phyloP scores from a whole-genome alignment of 2,888 invertebrate genomes.

The Pyralis farinalis region DNA sequence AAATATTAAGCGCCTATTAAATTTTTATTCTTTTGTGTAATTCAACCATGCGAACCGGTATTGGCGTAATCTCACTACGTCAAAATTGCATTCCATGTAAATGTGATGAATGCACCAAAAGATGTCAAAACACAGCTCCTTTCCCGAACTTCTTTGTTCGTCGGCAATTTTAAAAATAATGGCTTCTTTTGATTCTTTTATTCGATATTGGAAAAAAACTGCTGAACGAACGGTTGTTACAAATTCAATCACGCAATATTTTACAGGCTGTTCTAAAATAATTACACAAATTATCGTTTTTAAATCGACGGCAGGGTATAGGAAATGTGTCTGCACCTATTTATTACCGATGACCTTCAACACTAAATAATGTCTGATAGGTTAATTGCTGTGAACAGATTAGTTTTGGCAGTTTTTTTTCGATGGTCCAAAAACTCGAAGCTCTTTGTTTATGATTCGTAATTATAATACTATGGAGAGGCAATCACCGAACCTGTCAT shows the following conservation, averaged over 20 bases:
- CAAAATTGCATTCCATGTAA: slow-evolving; percentile 51
- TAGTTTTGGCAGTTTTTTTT: slow-evolving; percentile 74
- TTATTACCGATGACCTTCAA: slow-evolving; percentile 64
- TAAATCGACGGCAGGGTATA: slow-evolving; percentile 19
- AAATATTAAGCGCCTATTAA: slow-evolving; percentile 30
- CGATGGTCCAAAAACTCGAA: slow-evolving; percentile 40
- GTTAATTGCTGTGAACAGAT: slow-evolving; percentile 74
- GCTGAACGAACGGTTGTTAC: slow-evolving; percentile 25
- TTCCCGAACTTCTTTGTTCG: slow-evolving; percentile 51
- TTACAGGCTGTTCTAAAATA: slow-evolving; percentile 3
- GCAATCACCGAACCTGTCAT: slow-evolving; percentile 74
- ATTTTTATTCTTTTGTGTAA: slow-evolving; percentile 41
- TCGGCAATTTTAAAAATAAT: slow-evolving; percentile 43
- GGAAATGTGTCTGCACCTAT: slow-evolving; percentile 51
- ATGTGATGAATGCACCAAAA: slow-evolving; percentile 48
- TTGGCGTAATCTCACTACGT: slow-evolving; percentile 36
- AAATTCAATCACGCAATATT: slow-evolving; percentile 32
- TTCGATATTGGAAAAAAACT: slow-evolving; percentile 25
- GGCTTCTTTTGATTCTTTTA: slow-evolving; percentile 39
- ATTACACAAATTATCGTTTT: slow-evolving; percentile 4
- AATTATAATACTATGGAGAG: slow-evolving; percentile 68
- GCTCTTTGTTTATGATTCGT: slow-evolving; percentile 74
- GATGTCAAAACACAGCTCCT: slow-evolving; percentile 51
- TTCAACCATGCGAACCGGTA: slow-evolving; percentile 35
- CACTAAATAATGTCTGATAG: slow-evolving; percentile 70